These are phyloP conservation scores for Hemibagrus wyckioides DNA, from an alignment of 2,113 vertebrate genomes.

Conservation along the genomic window DNA sequence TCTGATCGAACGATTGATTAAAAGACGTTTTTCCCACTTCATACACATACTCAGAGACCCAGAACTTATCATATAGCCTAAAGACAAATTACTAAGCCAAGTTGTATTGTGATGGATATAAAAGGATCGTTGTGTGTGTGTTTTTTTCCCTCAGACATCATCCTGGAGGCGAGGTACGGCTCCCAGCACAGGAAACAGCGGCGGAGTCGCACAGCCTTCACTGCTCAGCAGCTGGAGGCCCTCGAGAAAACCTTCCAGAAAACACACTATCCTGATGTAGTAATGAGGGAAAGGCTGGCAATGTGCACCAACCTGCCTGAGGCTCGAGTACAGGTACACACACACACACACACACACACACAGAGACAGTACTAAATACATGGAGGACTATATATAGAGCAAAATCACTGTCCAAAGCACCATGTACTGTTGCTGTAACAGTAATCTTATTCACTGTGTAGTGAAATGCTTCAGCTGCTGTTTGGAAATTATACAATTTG, in stretches of 20 bases:
- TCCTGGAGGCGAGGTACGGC: slow-evolving; percentile 98
- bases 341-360: background rate
- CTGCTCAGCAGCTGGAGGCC: slow-evolving; percentile 95
- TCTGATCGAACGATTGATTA: too few species aligned
- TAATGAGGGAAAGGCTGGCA: slow-evolving; percentile 96
- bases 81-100: background rate
- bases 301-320: slow-evolving; percentile 99
- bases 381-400: too few species aligned
- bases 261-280: slow-evolving; percentile 98
- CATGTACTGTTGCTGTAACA: background rate
- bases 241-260: slow-evolving; percentile 99
- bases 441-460: background rate
- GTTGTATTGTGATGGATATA: background rate
- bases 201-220: slow-evolving; percentile 95
- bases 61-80: background rate
- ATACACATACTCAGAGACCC: background rate
- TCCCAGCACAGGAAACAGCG: slow-evolving; percentile 98
- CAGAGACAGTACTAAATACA: background rate
- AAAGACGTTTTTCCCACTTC: background rate
- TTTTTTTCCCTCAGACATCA: slow-evolving; percentile 92
- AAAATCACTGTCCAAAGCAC: background rate
- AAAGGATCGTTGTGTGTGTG: background rate
- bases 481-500: background rate
- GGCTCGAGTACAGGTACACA: slow-evolving; percentile 91
- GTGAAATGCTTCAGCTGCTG: background rate